Evolutionary conservation across 2,113 vertebrate genomes (phyloP).

Genomic region (Neolamprologus devosi): DNA sequence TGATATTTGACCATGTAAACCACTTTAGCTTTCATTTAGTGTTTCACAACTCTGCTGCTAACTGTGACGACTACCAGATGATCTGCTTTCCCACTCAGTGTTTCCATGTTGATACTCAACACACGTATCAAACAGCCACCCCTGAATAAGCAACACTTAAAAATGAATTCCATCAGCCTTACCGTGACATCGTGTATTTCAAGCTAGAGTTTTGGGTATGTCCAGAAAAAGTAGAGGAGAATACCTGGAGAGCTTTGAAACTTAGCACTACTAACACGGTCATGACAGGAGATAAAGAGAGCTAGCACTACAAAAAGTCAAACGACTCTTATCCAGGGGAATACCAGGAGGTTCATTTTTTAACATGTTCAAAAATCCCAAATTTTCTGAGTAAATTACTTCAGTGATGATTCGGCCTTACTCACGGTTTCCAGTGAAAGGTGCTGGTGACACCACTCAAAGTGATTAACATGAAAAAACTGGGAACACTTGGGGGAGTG

Average conservation of each 20-base stretch:
- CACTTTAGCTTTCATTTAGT: background rate
- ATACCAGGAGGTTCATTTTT: fast-evolving
- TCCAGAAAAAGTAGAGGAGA: background rate
- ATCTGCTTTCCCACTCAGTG: background rate
- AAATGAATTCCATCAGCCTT: background rate
- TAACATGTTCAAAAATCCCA: background rate
- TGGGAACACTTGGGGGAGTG: background rate
- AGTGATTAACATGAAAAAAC: background rate
- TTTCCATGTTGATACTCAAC: background rate
- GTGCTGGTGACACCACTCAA: background rate
- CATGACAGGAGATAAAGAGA: background rate
- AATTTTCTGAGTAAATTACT: background rate
- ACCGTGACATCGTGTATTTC: background rate
- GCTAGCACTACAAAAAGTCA: background rate
- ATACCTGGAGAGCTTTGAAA: background rate
- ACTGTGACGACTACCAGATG: background rate
- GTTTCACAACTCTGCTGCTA: background rate
- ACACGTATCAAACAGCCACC: background rate
- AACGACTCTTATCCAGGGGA: background rate
- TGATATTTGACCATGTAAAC: background rate
- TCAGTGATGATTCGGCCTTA: background rate
- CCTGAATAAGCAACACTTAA: background rate
- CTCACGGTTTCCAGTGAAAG: background rate
- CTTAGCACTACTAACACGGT: background rate
- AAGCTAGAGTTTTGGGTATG: background rate